Evolutionary conservation across 64 coral and sea anemone species (phyloP).

Genomic region (Porites lutea): DNA sequence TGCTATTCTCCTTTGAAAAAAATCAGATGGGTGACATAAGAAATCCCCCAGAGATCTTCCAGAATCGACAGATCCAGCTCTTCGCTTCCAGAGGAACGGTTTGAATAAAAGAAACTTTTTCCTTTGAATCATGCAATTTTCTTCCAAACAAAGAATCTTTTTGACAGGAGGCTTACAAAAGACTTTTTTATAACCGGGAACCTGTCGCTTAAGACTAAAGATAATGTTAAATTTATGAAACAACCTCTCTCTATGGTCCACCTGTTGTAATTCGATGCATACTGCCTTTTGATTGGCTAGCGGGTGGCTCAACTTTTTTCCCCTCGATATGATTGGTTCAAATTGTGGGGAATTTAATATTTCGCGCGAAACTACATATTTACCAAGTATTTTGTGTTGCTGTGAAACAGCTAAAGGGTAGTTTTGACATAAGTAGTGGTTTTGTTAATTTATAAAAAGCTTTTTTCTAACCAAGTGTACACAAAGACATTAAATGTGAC

Average conservation of each 20-base stretch:
- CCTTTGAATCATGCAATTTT: slow-evolving; percentile 26
- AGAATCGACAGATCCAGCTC: too few species aligned
- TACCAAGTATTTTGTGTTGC: slow-evolving; percentile 35
- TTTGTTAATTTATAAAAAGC: neutral
- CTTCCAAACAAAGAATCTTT: slow-evolving; percentile 37
- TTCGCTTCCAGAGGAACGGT: neutral
- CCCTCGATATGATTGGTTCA: slow-evolving; percentile 60
- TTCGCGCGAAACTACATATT: slow-evolving; percentile 31
- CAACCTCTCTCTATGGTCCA: slow-evolving; percentile 81
- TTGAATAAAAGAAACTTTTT: neutral
- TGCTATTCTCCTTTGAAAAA: neutral
- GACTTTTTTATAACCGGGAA: slow-evolving; percentile 79
- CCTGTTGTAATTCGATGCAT: slow-evolving; percentile 69
- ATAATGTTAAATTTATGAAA: slow-evolving; percentile 94
- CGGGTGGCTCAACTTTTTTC: slow-evolving; percentile 72
- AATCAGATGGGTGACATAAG: neutral
- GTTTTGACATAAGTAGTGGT: neutral
- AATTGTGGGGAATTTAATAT: slow-evolving; percentile 45
- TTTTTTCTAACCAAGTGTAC: neutral
- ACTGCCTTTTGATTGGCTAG: slow-evolving; percentile 69
- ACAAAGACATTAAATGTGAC: neutral
- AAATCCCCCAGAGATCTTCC: neutral
- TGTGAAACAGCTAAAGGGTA: neutral
- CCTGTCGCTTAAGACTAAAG: slow-evolving; percentile 57
- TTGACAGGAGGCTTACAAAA: slow-evolving; percentile 84